Evolutionary conservation across 2,888 invertebrate species (phyloP), one percentile per base, ranked within the genome.

Genomic region (Trachelus stipa): DNA sequence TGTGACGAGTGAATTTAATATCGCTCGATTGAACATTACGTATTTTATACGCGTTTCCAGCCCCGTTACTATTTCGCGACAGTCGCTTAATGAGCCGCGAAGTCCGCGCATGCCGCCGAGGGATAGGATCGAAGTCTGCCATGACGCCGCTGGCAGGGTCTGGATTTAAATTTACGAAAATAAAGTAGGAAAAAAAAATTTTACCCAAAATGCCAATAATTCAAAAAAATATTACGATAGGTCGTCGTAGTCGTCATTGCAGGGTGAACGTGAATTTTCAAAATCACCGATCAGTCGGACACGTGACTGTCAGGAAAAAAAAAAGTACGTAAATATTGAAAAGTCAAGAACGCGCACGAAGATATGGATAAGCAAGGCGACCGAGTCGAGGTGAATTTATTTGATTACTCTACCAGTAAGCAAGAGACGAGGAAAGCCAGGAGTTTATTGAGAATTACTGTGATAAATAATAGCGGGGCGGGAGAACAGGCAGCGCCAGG

Each of bases 391-490:
- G 84, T 86, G 85, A 88, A 88, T 87, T 87, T 86, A 84, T 82
- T 87, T 85, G 86, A 86, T 87, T 84, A 83, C 84, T 86, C 85
- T 82, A 82, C 82, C 83, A 82, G 86, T 85, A 82, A 84, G 82
- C 79, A 80, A 81, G 82, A 79, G 81, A 85, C 83, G 82, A 84
- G 87, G 85, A 85, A 86, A 86, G 86, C 85, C 83, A 85, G 86
- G 84, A 84, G 85, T 89, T 89, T 88, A 88, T 88, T 86, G 87
- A 86, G 86, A 89, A 89, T 89, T 87, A 87, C 87, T 81, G 85
- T 85, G 88, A 89, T 89, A 89, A 89, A 89, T 89, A 89, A 89
- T 86, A 83, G 81, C 86, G 84, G 85, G 82, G 83, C 83, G 84
- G 82, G 83, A 78, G 77, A 81, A 78, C 80, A 79, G 81, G 82